A percentile compares a stretch with the other conserved stretches of the same genome.
Evolutionary conservation across 2,797 vertebrate species (phyloP).

Genomic region (Odontamblyopus lacepedii): DNA sequence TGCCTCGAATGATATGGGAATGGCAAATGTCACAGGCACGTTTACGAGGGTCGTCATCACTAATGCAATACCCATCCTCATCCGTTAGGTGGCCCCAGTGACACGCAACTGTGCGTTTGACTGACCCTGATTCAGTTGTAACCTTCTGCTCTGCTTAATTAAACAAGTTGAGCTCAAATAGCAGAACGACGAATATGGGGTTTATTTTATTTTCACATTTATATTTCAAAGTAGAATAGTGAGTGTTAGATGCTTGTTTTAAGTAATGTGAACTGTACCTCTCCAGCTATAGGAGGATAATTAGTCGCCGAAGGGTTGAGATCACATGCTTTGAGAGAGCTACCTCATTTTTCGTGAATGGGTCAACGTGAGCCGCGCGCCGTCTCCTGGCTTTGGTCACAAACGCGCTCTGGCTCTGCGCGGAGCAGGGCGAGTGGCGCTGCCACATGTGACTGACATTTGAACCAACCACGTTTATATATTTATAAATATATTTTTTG

Average conservation of each 20-base stretch:
- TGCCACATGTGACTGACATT: constrained; percentile 26
- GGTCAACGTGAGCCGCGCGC: constrained; percentile 52
- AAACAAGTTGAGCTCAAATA: constrained; percentile 12
- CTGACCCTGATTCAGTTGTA: constrained; percentile 30
- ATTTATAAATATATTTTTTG: not conserved
- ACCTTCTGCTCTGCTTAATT: constrained; percentile 26
- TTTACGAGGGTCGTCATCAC: not conserved
- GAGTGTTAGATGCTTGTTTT: not conserved
- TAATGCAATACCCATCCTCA: not conserved
- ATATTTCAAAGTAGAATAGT: not conserved
- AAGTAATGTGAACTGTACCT: not conserved
- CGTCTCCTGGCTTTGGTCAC: constrained; percentile 26
- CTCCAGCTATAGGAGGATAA: not conserved
- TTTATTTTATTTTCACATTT: not conserved
- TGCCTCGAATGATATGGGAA: not conserved
- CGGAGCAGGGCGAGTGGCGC: constrained; percentile 19
- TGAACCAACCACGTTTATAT: constrained; percentile 25
- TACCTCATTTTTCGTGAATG: constrained; percentile 50
- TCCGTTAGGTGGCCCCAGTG: constrained; percentile 62
- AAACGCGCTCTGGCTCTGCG: constrained; percentile 55
- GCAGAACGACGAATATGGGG: not conserved
- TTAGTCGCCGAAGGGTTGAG: constrained; percentile 9
- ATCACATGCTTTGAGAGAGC: constrained; percentile 26
- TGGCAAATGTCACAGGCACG: not conserved
- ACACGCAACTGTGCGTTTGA: constrained; percentile 17